Conservation (phyloP, 2,888 invertebrate genomes). For the Digitonthophagus gazella region DNA sequence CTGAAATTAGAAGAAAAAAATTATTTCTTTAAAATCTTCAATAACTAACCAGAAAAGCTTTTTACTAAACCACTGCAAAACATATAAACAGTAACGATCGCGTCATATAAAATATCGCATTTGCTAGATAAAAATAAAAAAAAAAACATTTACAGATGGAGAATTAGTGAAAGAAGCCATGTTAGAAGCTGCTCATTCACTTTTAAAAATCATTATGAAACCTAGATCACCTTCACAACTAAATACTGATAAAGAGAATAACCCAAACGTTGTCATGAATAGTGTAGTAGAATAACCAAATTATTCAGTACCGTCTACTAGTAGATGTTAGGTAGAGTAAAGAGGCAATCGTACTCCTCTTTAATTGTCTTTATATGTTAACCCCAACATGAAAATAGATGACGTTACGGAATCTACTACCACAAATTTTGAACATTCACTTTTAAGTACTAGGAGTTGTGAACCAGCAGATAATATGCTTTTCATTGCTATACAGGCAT, state of each 20-base stretch:
- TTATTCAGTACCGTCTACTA: conserved; percentile 19
- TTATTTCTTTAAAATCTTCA: conserved; percentile 28
- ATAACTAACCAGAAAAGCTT: conserved; percentile 28
- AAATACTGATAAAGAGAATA: neutral
- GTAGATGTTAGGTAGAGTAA: no score
- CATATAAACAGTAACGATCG: conserved; percentile 23
- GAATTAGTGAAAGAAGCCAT: conserved; percentile 36
- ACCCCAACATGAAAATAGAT: no score
- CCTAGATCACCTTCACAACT: neutral
- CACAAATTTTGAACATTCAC: no score
- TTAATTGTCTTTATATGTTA: no score
- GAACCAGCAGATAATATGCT: no score
- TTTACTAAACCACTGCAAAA: conserved; percentile 27
- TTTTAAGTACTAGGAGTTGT: no score
- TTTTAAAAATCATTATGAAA: conserved; percentile 13
- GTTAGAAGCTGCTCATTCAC: conserved; percentile 29
- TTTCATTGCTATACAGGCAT: no score
- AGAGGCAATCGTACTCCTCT: no score
- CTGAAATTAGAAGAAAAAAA: conserved; percentile 30
- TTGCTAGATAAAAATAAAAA: conserved; percentile 32
- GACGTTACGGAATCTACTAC: no score
- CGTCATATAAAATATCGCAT: conserved; percentile 31
- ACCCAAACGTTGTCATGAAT: conserved; percentile 12
- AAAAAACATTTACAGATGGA: conserved; percentile 35
- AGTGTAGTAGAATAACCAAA: conserved; percentile 16